Percentiles rank a stretch among this genome's conserved stretches.
These are phyloP conservation scores for Erpornis zantholeuca DNA, from an alignment of 2,113 vertebrate species.

Conservation along the genomic window DNA sequence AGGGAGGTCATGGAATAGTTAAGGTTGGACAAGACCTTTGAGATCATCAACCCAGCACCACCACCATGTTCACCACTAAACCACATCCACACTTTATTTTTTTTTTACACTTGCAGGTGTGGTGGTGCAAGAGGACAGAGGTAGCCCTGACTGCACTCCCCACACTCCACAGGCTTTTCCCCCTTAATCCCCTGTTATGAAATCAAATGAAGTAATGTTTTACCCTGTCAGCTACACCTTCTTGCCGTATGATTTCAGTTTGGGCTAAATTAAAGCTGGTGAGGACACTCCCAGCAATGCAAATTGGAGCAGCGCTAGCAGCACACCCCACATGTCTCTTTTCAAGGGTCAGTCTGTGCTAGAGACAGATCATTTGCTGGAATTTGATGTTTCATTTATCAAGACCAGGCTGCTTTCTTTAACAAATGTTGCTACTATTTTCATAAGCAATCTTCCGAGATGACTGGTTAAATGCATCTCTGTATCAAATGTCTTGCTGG, in stretches of 20 bases:
- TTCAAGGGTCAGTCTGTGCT: slow-evolving; percentile 59
- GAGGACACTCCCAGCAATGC: slow-evolving; percentile 16
- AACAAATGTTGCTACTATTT: slow-evolving; percentile 78
- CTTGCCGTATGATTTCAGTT: slow-evolving; percentile 43
- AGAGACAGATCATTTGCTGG: slow-evolving; percentile 64
- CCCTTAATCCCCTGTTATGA: neutral
- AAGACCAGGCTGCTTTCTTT: slow-evolving; percentile 71
- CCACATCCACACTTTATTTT: neutral
- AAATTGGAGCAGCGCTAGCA: neutral
- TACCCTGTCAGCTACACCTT: slow-evolving; percentile 51
- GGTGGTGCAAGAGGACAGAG: neutral
- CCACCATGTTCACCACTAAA: neutral
- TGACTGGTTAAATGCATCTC: slow-evolving; percentile 73
- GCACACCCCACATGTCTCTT: slow-evolving; percentile 50
- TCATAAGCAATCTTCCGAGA: slow-evolving; percentile 72
- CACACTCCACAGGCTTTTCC: neutral
- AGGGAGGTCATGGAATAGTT: neutral
- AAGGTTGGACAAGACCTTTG: neutral
- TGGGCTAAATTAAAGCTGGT: slow-evolving; percentile 60
- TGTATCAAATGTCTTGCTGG: slow-evolving; percentile 73
- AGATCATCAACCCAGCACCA: neutral
- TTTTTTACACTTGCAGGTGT: neutral
- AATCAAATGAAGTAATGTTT: slow-evolving; percentile 52
- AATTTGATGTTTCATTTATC: slow-evolving; percentile 74
- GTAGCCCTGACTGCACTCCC: neutral